Conservation (phyloP, 2,888 invertebrate genomes). For the Flabesymbios commensalis region DNA sequence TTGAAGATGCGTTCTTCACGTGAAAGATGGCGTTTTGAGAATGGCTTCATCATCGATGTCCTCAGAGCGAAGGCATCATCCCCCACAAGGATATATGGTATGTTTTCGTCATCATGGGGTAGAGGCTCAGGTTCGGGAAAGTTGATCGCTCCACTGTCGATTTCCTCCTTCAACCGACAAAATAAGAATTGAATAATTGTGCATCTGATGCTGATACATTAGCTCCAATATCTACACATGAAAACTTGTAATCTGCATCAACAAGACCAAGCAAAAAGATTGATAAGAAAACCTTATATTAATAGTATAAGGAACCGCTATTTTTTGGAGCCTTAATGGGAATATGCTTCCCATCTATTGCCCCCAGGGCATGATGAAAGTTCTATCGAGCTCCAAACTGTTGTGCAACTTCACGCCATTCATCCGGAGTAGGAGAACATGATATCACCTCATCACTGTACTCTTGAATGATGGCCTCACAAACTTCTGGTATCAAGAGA, state of each 20-base stretch:
- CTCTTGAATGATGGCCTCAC: conserved; percentile 14
- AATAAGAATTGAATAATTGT: conserved; percentile 28
- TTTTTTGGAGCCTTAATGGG: conserved; percentile 1
- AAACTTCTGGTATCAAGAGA: conserved; percentile 6
- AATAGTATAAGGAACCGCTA: conserved; percentile 3
- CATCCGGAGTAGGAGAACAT: conserved; percentile 2
- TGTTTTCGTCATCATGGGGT: too few relatives aligned
- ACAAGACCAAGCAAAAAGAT: conserved; percentile 19
- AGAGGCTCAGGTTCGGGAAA: too few relatives aligned
- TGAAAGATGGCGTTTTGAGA: too few relatives aligned
- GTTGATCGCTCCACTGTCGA: too few relatives aligned
- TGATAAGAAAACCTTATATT: conserved; percentile 5
- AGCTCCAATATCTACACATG: conserved; percentile 27
- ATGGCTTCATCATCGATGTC: too few relatives aligned
- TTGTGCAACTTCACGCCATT: conserved; percentile 18
- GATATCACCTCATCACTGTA: conserved; percentile 13
- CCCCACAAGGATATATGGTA: too few relatives aligned
- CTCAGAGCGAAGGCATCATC: too few relatives aligned
- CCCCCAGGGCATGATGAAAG: conserved; percentile 19
- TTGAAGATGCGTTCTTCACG: too few relatives aligned
- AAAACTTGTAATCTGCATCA: conserved; percentile 16
- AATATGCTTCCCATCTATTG: conserved; percentile 21
- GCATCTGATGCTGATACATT: conserved; percentile 25
- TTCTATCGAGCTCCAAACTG: conserved; percentile 14
- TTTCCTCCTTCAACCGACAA: too few relatives aligned